phyloP scores from a whole-genome alignment of 2,888 invertebrate species.

The Heliconius aoede region DNA sequence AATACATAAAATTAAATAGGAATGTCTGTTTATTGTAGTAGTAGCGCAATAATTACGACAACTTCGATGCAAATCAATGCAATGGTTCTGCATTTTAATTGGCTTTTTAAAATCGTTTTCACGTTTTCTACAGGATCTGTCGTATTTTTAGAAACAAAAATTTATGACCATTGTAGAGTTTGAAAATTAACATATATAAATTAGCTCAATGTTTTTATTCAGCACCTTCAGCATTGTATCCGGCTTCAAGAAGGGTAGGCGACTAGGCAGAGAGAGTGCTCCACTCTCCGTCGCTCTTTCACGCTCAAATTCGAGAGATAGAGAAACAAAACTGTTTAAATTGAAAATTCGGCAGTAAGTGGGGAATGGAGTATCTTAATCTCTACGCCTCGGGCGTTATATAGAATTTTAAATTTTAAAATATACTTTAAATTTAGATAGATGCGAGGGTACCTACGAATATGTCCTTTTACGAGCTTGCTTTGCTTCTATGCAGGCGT shows the following conservation, averaged over 20 bases:
- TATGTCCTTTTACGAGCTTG: constrained; percentile 19
- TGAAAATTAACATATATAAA: constrained; percentile 1
- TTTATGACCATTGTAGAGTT: not conserved
- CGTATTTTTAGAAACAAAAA: not conserved
- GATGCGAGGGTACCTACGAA: not conserved
- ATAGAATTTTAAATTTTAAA: not conserved
- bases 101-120: not conserved
- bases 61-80: constrained; percentile 2
- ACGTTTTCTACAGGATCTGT: not conserved
- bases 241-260: too few relatives aligned
- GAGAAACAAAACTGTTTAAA: not conserved
- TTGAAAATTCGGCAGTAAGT: not conserved
- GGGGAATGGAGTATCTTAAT: too few relatives aligned
- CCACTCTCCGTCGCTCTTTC: too few relatives aligned
- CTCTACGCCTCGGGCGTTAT: not conserved
- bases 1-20: not conserved
- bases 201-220: not conserved
- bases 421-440: constrained; percentile 7
- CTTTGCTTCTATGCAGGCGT: constrained; percentile 3
- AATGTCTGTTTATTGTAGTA: too few relatives aligned
- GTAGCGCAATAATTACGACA: not conserved
- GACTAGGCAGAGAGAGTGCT: too few relatives aligned
- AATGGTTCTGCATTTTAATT: constrained; percentile 4
- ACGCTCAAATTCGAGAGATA: too few relatives aligned
- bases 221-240: too few relatives aligned